Percentiles rank a stretch among this genome's conserved stretches.
These are phyloP conservation scores for Drosophila cracens DNA, from an alignment of 2,888 invertebrate species.

Conservation along the genomic window DNA sequence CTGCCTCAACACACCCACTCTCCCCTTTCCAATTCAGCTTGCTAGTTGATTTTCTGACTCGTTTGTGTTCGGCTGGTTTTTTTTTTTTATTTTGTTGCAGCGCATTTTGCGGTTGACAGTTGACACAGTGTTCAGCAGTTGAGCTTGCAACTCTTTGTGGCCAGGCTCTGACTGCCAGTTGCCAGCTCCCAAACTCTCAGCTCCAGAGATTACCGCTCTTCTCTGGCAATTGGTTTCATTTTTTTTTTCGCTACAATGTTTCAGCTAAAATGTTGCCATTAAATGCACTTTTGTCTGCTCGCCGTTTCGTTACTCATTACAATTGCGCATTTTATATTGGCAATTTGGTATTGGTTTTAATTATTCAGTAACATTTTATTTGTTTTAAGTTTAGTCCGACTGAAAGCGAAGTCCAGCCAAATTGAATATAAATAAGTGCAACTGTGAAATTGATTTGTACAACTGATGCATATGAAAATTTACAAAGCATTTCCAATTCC, in stretches of 20 bases:
- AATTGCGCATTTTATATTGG: conserved; percentile 66
- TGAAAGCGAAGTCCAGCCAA: conserved; percentile 23
- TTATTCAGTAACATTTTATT: conserved; percentile 62
- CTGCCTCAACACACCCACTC: no score
- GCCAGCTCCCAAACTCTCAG: conserved; percentile 7
- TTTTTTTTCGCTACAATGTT: conserved; percentile 53
- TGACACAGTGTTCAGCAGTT: conserved; percentile 65
- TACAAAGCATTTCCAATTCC: neutral
- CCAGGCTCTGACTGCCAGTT: conserved; percentile 11
- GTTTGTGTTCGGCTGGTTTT: conserved; percentile 15
- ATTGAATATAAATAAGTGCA: conserved; percentile 17
- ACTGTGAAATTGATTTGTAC: neutral
- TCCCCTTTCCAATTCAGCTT: neutral
- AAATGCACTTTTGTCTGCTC: conserved; percentile 43
- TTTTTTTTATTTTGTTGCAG: conserved; percentile 54
- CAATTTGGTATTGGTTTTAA: conserved; percentile 71
- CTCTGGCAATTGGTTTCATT: conserved; percentile 55
- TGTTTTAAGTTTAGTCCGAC: conserved; percentile 62
- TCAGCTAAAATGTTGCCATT: conserved; percentile 74
- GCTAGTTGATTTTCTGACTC: conserved; percentile 50
- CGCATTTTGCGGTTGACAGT: conserved; percentile 75
- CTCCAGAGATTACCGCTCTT: conserved; percentile 19
- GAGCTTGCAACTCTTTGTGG: conserved; percentile 25
- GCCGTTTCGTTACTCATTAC: conserved; percentile 42
- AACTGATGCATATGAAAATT: neutral